Conservation (phyloP, 2,113 vertebrate species). For the Eolophus roseicapilla region DNA sequence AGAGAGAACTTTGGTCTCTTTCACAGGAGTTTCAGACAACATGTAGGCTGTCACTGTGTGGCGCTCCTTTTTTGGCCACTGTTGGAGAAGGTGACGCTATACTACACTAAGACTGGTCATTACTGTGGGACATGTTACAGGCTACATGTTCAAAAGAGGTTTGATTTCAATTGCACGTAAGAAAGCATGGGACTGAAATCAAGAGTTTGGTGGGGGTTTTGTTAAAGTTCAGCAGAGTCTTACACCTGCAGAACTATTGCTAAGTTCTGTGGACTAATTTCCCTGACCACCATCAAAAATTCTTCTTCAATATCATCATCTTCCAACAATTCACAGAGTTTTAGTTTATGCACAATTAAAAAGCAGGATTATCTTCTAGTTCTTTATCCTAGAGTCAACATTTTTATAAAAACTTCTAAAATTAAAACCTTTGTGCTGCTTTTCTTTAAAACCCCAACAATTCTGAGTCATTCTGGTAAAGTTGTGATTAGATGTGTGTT, state of each 20-base stretch:
- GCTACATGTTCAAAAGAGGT: background rate
- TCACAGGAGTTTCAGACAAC: background rate
- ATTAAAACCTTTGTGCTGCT: background rate
- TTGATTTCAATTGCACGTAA: background rate
- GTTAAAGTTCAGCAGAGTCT: background rate
- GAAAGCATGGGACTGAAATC: background rate
- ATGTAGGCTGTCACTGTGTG: background rate
- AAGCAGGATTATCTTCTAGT: background rate
- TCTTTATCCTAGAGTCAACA: background rate
- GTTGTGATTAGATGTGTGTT: background rate
- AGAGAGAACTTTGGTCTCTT: background rate
- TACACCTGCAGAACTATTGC: background rate
- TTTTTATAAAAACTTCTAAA: background rate
- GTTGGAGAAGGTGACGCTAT: background rate
- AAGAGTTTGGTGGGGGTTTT: background rate
- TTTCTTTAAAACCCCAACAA: background rate
- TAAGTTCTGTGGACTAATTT: background rate
- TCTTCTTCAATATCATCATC: background rate
- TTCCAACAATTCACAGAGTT: background rate
- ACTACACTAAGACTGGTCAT: background rate
- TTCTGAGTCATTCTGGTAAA: background rate
- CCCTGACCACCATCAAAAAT: background rate
- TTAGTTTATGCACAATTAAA: background rate
- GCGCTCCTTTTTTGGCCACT: background rate
- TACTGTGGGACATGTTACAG: background rate